Percentiles rank a stretch among this genome's conserved stretches.
Conservation (phyloP, 1,140 invertebrate species). For the Carposina sasakii region DNA sequence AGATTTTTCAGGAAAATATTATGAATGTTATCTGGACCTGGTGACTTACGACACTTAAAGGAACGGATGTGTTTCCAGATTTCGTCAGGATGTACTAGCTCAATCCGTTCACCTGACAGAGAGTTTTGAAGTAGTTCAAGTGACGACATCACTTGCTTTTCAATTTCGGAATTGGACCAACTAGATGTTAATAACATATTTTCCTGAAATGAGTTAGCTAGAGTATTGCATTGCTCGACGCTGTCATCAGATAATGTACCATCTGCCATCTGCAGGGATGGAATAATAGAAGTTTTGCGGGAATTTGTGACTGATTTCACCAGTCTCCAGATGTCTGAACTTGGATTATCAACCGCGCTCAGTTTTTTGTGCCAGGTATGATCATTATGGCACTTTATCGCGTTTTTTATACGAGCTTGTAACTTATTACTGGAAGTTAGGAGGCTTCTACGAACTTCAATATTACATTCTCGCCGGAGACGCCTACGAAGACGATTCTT, state of each 20-base stretch:
- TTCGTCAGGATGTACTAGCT: neutral
- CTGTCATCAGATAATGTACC: neutral
- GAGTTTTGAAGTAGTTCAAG: neutral
- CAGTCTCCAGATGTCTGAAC: neutral
- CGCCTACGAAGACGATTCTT: neutral
- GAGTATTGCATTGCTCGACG: neutral
- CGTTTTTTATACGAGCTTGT: neutral
- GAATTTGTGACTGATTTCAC: too few relatives aligned
- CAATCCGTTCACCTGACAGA: neutral
- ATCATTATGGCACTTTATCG: neutral
- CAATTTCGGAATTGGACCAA: neutral
- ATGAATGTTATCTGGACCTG: constrained; percentile 21
- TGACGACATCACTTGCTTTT: neutral
- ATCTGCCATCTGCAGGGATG: too few relatives aligned
- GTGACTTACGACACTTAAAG: constrained; percentile 2
- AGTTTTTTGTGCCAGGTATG: neutral
- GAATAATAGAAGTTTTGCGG: too few relatives aligned
- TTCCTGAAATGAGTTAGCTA: neutral
- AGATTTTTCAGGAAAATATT: constrained; percentile 22
- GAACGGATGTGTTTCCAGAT: neutral
- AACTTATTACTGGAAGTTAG: neutral
- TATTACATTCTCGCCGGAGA: neutral
- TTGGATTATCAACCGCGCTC: neutral
- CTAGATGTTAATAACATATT: neutral
- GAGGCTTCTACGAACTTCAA: neutral